A percentile compares a stretch with the other conserved stretches of the same genome.
Conservation (phyloP, 2,888 invertebrate species). For the Pseudeuparius sepicola region DNA sequence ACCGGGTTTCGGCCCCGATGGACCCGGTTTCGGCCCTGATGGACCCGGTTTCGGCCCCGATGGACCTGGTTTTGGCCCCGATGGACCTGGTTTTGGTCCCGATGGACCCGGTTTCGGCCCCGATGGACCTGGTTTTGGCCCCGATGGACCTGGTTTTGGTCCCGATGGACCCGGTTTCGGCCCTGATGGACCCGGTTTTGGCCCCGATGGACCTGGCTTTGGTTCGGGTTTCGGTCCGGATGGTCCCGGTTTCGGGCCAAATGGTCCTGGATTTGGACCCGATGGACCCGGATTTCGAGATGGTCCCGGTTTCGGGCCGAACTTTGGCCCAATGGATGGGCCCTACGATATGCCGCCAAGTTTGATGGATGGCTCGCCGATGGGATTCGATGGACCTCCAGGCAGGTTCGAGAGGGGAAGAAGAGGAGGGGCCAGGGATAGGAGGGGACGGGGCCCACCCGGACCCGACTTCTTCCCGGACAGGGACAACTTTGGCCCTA, state of each 20-base stretch:
- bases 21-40: slow-evolving; percentile 8
- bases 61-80: slow-evolving; percentile 15
- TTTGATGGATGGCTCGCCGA: slow-evolving; percentile 9
- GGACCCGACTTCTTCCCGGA: slow-evolving; percentile 27
- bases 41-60: slow-evolving; percentile 11
- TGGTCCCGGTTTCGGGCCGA: too few relatives aligned
- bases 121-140: too few relatives aligned
- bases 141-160: too few relatives aligned
- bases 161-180: not conserved
- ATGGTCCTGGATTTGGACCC: not conserved
- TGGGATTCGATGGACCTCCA: slow-evolving; percentile 7
- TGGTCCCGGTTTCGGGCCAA: slow-evolving; percentile 5
- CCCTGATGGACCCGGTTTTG: too few relatives aligned
- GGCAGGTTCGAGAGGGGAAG: slow-evolving; percentile 17
- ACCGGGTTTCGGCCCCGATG: too few relatives aligned
- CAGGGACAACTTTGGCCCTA: slow-evolving; percentile 24
- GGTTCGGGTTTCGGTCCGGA: slow-evolving; percentile 1
- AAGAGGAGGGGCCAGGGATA: slow-evolving; percentile 23
- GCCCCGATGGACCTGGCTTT: not conserved
- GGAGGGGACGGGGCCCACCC: slow-evolving; percentile 23
- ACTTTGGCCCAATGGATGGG: not conserved
- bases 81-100: slow-evolving; percentile 13
- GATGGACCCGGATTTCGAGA: not conserved
- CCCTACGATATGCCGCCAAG: slow-evolving; percentile 6
- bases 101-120: slow-evolving; percentile 7